These are phyloP conservation scores for Syngnathoides biaculeatus DNA, from an alignment of 2,113 vertebrate species.

Conservation along the genomic window DNA sequence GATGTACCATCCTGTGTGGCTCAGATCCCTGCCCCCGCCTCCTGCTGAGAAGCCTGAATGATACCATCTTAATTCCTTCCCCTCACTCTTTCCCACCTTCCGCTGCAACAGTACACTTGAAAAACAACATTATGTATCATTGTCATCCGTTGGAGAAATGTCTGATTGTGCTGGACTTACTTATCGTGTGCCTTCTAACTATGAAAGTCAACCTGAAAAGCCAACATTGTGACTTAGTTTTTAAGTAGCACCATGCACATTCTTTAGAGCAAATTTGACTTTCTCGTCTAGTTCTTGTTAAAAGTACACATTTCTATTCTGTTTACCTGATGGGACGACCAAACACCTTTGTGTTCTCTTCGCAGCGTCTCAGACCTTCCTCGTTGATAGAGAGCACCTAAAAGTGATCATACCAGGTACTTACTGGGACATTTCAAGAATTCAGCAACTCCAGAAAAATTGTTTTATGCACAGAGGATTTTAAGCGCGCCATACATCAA, in stretches of 20 bases:
- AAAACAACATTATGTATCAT: neutral
- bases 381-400: conserved; percentile 96
- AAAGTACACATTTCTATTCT: neutral
- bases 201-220: neutral
- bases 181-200: neutral
- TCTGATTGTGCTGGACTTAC: conserved; percentile 3
- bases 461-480: neutral
- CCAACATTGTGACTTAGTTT: neutral
- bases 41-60: conserved; percentile 32
- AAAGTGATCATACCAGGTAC: neutral
- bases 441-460: neutral
- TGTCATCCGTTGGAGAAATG: conserved; percentile 11
- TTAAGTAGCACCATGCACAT: neutral
- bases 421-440: neutral
- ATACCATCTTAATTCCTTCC: conserved; percentile 19
- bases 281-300: neutral
- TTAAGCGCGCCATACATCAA: conserved; percentile 15
- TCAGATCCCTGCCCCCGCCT: conserved; percentile 26
- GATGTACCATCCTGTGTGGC: conserved; percentile 27
- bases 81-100: conserved; percentile 3
- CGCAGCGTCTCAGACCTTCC: conserved; percentile 89
- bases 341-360: conserved; percentile 94
- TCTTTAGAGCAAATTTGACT: neutral
- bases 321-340: conserved; percentile 91
- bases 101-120: conserved; percentile 10